phyloP scores from a whole-genome alignment of 2,888 invertebrate species.

The Leptodirus hochenwartii region DNA sequence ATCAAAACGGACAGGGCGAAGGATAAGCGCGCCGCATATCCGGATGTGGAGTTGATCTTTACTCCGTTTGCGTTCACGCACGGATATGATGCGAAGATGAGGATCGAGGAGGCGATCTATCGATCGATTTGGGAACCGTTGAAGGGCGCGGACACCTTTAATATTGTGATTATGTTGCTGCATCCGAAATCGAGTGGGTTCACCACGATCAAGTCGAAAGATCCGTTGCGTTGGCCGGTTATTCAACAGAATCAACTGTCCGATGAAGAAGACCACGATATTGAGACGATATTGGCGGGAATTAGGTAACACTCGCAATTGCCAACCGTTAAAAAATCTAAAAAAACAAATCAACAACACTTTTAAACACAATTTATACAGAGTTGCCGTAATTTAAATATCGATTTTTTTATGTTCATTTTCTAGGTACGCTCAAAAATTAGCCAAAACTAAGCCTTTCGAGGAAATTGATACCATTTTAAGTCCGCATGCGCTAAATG shows the following conservation, averaged over 20 bases:
- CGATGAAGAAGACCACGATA: constrained; percentile 39
- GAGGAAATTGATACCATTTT: too few relatives aligned
- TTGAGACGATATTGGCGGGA: constrained; percentile 38
- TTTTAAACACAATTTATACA: too few relatives aligned
- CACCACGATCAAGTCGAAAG: constrained; percentile 44
- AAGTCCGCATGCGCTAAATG: too few relatives aligned
- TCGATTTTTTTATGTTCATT: too few relatives aligned
- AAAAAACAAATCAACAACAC: too few relatives aligned
- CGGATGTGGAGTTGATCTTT: constrained; percentile 21
- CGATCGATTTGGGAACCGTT: constrained; percentile 33
- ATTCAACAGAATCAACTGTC: constrained; percentile 66
- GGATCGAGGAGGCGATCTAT: constrained; percentile 33
- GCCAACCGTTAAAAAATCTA: too few relatives aligned
- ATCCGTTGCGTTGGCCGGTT: constrained; percentile 58
- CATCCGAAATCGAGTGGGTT: constrained; percentile 57
- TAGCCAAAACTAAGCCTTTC: too few relatives aligned
- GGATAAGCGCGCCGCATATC: constrained; percentile 16
- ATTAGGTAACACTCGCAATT: constrained; percentile 30
- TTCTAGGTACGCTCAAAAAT: too few relatives aligned
- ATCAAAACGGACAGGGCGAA: constrained; percentile 21
- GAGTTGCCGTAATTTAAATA: too few relatives aligned
- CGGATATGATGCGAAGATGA: constrained; percentile 11
- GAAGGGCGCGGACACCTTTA: constrained; percentile 19
- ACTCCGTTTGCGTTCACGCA: constrained; percentile 14
- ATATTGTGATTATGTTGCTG: constrained; percentile 48